These are phyloP conservation scores for Cichlasoma orientale DNA, from an alignment of 2,797 vertebrate species.

Conservation along the genomic window DNA sequence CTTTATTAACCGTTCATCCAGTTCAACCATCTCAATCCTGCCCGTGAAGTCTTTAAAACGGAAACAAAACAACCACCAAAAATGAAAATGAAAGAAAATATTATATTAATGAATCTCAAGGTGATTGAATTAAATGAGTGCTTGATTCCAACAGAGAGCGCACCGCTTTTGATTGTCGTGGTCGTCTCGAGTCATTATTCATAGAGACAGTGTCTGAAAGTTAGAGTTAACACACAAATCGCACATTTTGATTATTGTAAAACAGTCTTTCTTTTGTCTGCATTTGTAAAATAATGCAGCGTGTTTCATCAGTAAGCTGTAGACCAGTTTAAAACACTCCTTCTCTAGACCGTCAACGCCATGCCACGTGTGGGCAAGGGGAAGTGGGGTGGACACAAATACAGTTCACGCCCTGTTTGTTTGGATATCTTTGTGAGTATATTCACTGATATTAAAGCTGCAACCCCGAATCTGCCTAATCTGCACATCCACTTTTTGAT, in stretches of 20 bases:
- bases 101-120: background rate
- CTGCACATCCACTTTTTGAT: background rate
- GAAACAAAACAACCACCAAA: too few species aligned
- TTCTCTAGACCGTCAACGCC: too few species aligned
- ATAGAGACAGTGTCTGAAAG: background rate
- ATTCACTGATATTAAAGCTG: background rate
- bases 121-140: background rate
- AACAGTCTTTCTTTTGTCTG: background rate
- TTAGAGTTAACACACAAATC: background rate
- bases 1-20: background rate
- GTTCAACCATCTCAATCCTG: background rate
- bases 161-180: background rate
- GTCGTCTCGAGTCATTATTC: background rate
- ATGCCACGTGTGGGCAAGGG: too few species aligned
- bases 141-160: background rate
- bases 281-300: too few species aligned
- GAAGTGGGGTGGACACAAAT: background rate
- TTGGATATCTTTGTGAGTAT: background rate
- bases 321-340: too few species aligned
- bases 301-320: too few species aligned
- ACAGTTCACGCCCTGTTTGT: background rate
- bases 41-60: background rate
- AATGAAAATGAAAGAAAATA: too few species aligned
- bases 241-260: fast-evolving
- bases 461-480: background rate